Conservation (phyloP, 2,888 invertebrate species). For the Acleris sparsana region DNA sequence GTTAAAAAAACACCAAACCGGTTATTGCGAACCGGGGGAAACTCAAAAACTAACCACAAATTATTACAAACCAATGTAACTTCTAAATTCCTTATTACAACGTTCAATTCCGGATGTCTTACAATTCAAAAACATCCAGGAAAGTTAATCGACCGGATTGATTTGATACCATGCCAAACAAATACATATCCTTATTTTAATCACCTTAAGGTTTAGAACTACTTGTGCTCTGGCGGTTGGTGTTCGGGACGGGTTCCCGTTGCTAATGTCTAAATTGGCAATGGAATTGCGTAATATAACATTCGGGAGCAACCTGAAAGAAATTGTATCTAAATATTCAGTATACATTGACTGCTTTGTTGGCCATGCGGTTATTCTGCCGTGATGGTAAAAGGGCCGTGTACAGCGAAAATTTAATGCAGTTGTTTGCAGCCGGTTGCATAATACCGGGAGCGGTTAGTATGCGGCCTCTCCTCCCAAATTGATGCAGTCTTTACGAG, state of each 20-base stretch:
- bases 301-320: constrained; percentile 1
- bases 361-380: not conserved
- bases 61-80: not conserved
- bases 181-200: not conserved
- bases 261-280: constrained; percentile 21
- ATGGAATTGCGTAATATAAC: constrained; percentile 2
- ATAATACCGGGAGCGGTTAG: constrained; percentile 2
- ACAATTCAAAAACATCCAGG: not conserved
- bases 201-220: not conserved
- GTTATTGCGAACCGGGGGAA: constrained; percentile 30
- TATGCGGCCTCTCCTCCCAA: constrained; percentile 11
- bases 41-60: constrained; percentile 5
- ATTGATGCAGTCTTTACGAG: constrained; percentile 6
- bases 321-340: not conserved
- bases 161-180: not conserved
- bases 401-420: not conserved
- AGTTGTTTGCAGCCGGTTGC: constrained; percentile 8
- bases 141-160: not conserved
- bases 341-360: constrained; percentile 8
- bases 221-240: not conserved
- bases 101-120: not conserved
- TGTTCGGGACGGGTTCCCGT: constrained; percentile 1
- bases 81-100: constrained; percentile 4
- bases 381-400: constrained; percentile 9
- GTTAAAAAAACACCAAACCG: constrained; percentile 20